Percentiles rank a stretch among this genome's conserved stretches.
Conservation (phyloP, 2,888 invertebrate species). For the Marasmarcha lunaedactyla region DNA sequence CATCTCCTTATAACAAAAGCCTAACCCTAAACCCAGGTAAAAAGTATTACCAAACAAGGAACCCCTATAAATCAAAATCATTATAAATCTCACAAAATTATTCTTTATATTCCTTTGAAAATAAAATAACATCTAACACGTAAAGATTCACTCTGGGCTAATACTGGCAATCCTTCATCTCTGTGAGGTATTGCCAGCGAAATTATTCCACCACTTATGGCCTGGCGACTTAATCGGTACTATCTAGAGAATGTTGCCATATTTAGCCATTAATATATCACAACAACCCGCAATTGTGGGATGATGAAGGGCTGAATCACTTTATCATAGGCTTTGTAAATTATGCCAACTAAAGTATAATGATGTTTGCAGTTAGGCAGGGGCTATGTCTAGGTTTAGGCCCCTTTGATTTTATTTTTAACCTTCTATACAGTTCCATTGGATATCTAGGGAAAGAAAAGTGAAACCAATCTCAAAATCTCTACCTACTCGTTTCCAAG, state of each 20-base stretch:
- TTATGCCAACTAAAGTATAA: conserved; percentile 21
- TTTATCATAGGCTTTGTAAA: conserved; percentile 32
- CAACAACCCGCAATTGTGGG: conserved; percentile 26
- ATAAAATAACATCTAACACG: not conserved
- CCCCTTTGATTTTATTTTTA: no score
- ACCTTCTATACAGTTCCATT: no score
- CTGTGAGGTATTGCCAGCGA: no score
- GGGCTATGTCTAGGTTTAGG: not conserved
- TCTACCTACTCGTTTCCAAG: no score
- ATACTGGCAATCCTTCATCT: not conserved
- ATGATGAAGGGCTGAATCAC: conserved; percentile 35
- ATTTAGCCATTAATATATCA: conserved; percentile 34
- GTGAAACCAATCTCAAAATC: no score
- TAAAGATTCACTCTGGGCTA: conserved; percentile 1
- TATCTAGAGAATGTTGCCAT: conserved; percentile 6
- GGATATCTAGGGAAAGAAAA: no score
- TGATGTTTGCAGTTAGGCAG: not conserved
- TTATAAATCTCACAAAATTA: not conserved
- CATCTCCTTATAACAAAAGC: no score
- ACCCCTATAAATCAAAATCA: not conserved
- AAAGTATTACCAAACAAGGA: not conserved
- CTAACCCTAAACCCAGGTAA: no score
- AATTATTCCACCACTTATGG: not conserved
- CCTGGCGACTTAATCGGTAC: conserved; percentile 2
- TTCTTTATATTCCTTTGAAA: no score